Conservation (phyloP, 2,113 vertebrate species). For the Gobius niger region DNA sequence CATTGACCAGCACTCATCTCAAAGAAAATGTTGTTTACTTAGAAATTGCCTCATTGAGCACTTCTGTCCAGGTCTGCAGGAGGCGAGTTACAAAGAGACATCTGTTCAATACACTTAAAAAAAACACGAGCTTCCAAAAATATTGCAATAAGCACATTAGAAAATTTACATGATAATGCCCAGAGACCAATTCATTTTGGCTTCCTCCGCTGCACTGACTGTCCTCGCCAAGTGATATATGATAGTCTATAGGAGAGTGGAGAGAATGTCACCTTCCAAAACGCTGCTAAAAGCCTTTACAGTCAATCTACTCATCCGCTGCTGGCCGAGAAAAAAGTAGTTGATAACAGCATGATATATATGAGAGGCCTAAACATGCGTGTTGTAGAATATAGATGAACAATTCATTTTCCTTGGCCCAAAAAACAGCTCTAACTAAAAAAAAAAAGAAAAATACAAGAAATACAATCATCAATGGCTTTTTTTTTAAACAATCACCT, state of each 20-base stretch:
- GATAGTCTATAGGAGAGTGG: conserved; percentile 42
- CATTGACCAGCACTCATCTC: too few species aligned
- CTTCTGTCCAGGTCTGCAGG: not conserved
- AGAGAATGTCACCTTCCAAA: conserved; percentile 54
- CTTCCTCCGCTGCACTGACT: conserved; percentile 15
- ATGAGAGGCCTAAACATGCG: not conserved
- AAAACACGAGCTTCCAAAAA: not conserved
- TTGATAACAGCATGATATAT: conserved; percentile 37
- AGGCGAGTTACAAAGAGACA: not conserved
- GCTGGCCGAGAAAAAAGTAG: conserved; percentile 28
- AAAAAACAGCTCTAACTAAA: too few species aligned
- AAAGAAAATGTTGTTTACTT: too few species aligned
- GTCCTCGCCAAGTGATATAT: conserved; percentile 22
- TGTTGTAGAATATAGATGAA: not conserved
- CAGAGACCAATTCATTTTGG: conserved; percentile 45
- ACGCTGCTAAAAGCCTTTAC: conserved; percentile 44
- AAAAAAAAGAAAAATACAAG: too few species aligned
- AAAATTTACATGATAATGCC: conserved; percentile 37
- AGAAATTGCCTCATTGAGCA: not conserved
- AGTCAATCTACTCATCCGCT: conserved; percentile 21
- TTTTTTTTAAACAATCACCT: too few species aligned
- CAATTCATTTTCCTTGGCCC: too few species aligned
- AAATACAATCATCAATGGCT: too few species aligned
- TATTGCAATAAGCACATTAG: conserved; percentile 24
- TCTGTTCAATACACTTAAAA: not conserved